phyloP scores from a whole-genome alignment of 2,888 invertebrate species.

The Theristus sp. region DNA sequence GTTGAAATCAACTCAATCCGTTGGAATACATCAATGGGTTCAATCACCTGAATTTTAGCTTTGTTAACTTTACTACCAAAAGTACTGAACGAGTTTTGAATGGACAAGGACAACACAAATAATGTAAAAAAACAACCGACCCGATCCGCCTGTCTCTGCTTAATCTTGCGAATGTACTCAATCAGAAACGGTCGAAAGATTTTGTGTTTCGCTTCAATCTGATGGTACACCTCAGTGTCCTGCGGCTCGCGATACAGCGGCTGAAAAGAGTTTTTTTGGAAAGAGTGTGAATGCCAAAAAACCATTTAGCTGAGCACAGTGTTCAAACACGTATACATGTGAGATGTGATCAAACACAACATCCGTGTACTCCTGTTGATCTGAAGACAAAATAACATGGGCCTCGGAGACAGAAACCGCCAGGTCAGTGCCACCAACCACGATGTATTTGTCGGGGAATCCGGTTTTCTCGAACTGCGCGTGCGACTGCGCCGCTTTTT shows the following conservation, averaged over 20 bases:
- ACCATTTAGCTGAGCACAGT: neutral
- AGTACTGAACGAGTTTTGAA: neutral
- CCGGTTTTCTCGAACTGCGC: neutral
- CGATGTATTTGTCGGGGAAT: neutral
- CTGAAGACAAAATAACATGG: neutral
- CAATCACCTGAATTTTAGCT: neutral
- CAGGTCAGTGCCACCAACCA: neutral
- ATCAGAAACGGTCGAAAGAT: conserved; percentile 52
- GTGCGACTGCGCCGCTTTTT: conserved; percentile 7
- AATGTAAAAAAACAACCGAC: conserved; percentile 13
- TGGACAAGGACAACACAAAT: neutral
- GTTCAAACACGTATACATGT: neutral
- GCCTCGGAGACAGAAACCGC: neutral
- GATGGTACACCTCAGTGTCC: conserved; percentile 66
- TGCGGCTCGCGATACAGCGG: conserved; percentile 91
- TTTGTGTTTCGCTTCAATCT: conserved; percentile 51
- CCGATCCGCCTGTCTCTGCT: conserved; percentile 40
- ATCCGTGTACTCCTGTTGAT: neutral
- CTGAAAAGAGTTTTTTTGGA: conserved; percentile 37
- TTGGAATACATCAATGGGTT: too few relatives aligned
- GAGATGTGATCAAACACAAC: neutral
- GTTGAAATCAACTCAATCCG: too few relatives aligned
- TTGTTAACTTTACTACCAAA: neutral
- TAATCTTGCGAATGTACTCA: conserved; percentile 55
- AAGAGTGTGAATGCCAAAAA: neutral